These are phyloP conservation scores for Caenorhabditis afra DNA, from an alignment of 2,888 invertebrate species.

Conservation along the genomic window DNA sequence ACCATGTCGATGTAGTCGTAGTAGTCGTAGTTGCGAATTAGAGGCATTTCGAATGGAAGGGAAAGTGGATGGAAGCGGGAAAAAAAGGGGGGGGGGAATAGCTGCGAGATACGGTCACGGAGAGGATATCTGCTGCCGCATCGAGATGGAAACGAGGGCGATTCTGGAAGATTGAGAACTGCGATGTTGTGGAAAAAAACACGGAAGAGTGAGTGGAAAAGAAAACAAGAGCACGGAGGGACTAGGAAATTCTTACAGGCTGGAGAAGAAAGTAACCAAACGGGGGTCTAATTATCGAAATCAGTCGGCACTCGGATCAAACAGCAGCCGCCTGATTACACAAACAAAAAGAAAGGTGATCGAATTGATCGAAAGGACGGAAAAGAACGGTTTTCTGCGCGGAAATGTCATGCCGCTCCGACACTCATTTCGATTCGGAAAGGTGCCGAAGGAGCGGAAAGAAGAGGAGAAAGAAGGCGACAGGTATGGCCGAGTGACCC, in stretches of 20 bases:
- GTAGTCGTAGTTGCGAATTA: conserved; percentile 57
- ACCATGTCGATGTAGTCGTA: conserved; percentile 43
- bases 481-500: conserved; percentile 26
- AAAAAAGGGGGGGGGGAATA: conserved; percentile 10
- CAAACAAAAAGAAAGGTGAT: conserved; percentile 28
- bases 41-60: conserved; percentile 40
- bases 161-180: conserved; percentile 24
- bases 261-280: too few relatives aligned
- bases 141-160: background rate
- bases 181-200: background rate
- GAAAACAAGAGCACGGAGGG: background rate
- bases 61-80: background rate
- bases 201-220: background rate
- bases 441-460: conserved; percentile 40
- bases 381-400: conserved; percentile 32
- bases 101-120: background rate
- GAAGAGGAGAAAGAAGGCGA: conserved; percentile 13
- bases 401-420: conserved; percentile 42
- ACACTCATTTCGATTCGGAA: conserved; percentile 16
- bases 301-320: background rate
- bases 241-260: too few relatives aligned
- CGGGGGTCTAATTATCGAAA: background rate
- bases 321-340: background rate
- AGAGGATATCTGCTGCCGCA: conserved; percentile 21
- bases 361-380: conserved; percentile 28